phyloP scores from a whole-genome alignment of 1,140 invertebrate species.

The Plutomurus gul region DNA sequence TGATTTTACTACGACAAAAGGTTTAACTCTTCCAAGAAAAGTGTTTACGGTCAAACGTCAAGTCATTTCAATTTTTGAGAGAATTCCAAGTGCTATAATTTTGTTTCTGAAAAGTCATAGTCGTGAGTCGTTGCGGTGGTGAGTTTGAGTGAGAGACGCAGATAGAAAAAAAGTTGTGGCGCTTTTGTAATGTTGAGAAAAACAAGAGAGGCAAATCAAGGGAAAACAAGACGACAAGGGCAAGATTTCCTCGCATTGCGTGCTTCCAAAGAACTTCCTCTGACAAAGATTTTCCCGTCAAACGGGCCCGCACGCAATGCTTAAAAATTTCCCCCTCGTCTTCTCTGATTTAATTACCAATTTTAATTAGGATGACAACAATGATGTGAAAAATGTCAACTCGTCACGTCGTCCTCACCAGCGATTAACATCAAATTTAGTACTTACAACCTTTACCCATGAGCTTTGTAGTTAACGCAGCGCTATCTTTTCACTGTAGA shows the following conservation, averaged over 20 bases:
- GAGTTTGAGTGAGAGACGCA: background rate
- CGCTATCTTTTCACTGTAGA: no score
- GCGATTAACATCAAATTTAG: conserved; percentile 21
- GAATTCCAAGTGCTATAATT: conserved; percentile 7
- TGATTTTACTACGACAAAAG: background rate
- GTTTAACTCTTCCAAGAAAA: no score
- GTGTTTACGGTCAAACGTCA: no score
- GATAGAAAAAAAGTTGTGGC: background rate
- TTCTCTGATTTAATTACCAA: conserved; percentile 44
- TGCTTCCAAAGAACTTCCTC: conserved; percentile 34
- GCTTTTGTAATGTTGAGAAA: conserved; percentile 1
- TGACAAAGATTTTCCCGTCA: conserved; percentile 43
- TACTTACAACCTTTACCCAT: background rate
- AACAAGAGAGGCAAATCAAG: conserved; percentile 18
- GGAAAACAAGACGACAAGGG: conserved; percentile 17
- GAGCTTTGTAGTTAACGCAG: background rate
- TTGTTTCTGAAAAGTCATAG: background rate
- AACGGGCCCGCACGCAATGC: conserved; percentile 36
- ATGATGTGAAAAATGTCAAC: conserved; percentile 53
- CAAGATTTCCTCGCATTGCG: conserved; percentile 41
- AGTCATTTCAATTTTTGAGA: conserved; percentile 1
- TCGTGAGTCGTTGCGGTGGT: background rate
- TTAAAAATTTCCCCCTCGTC: conserved; percentile 29
- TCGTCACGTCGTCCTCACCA: conserved; percentile 39
- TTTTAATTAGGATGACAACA: conserved; percentile 52